These are phyloP conservation scores for Aethina tumida DNA, from an alignment of 1,140 invertebrate genomes.

Conservation along the genomic window DNA sequence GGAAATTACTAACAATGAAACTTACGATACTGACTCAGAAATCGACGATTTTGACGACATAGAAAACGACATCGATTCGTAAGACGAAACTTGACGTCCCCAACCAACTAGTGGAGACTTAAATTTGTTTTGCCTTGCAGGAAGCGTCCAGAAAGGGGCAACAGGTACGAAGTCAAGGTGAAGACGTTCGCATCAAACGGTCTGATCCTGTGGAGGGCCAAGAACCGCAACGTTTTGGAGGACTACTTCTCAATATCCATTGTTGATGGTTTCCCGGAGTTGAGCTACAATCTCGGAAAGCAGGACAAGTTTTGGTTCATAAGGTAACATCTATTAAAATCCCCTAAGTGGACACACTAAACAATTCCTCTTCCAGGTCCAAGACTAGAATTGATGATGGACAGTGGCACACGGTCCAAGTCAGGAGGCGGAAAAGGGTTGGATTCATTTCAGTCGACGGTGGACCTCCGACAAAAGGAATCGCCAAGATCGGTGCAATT, in stretches of 20 bases:
- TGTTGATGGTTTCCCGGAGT: constrained; percentile 48
- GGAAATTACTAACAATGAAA: constrained; percentile 11
- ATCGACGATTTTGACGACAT: constrained; percentile 24
- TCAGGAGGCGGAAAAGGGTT: constrained; percentile 54
- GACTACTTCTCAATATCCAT: constrained; percentile 55
- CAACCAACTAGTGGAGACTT: constrained; percentile 12
- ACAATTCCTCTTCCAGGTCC: constrained; percentile 35
- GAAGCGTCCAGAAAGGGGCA: constrained; percentile 52
- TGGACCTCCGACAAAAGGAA: constrained; percentile 47
- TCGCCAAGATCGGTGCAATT: constrained; percentile 52
- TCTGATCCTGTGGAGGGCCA: constrained; percentile 56
- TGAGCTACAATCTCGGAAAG: constrained; percentile 54
- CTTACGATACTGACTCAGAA: constrained; percentile 18
- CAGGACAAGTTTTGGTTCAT: constrained; percentile 43
- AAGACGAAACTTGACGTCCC: constrained; percentile 15
- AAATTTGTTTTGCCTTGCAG: constrained; percentile 30
- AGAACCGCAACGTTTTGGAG: constrained; percentile 31
- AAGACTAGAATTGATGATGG: constrained; percentile 54
- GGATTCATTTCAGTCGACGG: constrained; percentile 61
- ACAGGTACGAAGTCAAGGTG: constrained; percentile 62
- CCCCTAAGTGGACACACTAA: background rate
- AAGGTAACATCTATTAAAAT: constrained; percentile 28
- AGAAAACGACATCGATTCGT: constrained; percentile 20
- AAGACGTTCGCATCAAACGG: constrained; percentile 54
- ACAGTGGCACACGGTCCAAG: constrained; percentile 59